A percentile compares a stretch with the other conserved stretches of the same genome.
These are phyloP conservation scores for Rhabdornis inornatus DNA, from an alignment of 2,113 vertebrate species.

Conservation along the genomic window DNA sequence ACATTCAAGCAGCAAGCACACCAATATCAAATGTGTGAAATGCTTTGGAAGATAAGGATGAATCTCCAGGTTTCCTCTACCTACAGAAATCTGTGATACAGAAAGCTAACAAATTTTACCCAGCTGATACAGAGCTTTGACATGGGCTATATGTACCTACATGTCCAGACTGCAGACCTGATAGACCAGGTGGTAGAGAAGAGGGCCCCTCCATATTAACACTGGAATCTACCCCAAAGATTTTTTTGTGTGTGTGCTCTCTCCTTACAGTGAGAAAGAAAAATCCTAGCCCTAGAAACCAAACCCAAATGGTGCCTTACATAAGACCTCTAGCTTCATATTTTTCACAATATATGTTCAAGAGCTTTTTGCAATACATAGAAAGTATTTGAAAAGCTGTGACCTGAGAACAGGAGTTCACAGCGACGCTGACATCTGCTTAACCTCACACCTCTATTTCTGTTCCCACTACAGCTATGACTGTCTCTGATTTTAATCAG, in stretches of 20 bases:
- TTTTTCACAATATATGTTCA: neutral
- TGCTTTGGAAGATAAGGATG: neutral
- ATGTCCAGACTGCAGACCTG: neutral
- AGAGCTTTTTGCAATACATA: neutral
- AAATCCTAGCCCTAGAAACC: neutral
- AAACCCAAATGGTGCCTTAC: neutral
- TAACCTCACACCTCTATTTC: slow-evolving; percentile 48
- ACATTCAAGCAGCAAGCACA: neutral
- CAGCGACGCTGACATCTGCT: slow-evolving; percentile 2
- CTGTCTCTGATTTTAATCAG: slow-evolving; percentile 21
- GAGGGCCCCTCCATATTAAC: neutral
- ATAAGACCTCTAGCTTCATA: neutral
- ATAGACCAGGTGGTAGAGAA: neutral
- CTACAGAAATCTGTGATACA: neutral
- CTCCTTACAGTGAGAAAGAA: neutral
- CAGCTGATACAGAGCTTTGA: neutral
- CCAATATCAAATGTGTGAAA: neutral
- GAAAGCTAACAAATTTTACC: neutral
- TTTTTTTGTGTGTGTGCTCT: neutral
- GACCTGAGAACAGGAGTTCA: slow-evolving; percentile 27
- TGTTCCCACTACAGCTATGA: slow-evolving; percentile 49
- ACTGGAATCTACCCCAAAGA: neutral
- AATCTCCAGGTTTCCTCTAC: neutral
- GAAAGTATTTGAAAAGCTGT: neutral
- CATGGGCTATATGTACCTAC: neutral